Evolutionary conservation across 2,113 vertebrate genomes (phyloP).

Genomic region (Bubalus kerabau): DNA sequence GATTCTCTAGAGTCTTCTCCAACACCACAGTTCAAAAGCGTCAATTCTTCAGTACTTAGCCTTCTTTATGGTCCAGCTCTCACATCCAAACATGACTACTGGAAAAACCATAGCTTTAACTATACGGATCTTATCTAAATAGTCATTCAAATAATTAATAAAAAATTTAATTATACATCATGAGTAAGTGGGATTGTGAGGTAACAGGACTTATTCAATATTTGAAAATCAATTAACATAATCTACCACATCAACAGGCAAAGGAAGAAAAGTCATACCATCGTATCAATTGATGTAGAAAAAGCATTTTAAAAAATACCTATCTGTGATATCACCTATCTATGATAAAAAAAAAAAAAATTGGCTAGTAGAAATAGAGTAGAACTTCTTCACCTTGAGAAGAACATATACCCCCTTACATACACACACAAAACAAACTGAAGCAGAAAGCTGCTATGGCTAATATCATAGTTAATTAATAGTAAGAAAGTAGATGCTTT

Average conservation of each 20-base stretch:
- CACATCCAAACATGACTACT: background rate
- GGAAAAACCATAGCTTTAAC: background rate
- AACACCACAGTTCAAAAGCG: background rate
- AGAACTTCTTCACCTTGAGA: background rate
- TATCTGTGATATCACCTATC: too few species aligned
- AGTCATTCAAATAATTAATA: background rate
- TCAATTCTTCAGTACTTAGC: fast-evolving
- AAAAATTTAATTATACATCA: background rate
- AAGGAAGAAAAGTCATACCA: background rate
- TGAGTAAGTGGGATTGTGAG: background rate
- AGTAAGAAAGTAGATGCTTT: background rate
- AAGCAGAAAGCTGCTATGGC: background rate
- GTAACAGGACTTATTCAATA: background rate
- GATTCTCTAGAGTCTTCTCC: background rate
- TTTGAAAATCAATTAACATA: background rate
- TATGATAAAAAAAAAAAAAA: background rate
- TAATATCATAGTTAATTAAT: background rate
- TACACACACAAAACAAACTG: background rate
- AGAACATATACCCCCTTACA: background rate
- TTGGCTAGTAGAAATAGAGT: background rate
- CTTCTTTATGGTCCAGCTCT: background rate
- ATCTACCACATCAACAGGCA: background rate
- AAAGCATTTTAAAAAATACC: background rate
- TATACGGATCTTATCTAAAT: background rate
- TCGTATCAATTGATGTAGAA: background rate